phyloP scores from a whole-genome alignment of 2,113 vertebrate species.

The Echinops telfairi region DNA sequence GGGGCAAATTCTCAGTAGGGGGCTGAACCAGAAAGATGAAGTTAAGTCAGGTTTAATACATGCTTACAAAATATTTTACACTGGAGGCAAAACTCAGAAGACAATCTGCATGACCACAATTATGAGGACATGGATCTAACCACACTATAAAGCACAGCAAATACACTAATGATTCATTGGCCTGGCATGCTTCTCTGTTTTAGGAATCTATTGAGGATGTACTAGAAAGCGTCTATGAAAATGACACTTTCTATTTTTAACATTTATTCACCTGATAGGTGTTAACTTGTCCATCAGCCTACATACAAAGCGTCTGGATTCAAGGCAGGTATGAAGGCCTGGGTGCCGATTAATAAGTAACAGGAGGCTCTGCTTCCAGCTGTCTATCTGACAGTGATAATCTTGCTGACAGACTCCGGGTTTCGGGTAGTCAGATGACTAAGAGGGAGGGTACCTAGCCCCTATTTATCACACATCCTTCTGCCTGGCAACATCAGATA shows the following conservation, averaged over 20 bases:
- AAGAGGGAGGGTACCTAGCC: not conserved
- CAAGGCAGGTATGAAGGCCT: not conserved
- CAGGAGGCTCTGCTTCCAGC: not conserved
- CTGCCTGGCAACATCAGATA: not conserved
- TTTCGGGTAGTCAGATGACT: not conserved
- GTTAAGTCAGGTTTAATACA: not conserved
- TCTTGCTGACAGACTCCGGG: constrained; percentile 12
- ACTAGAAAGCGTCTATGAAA: not conserved
- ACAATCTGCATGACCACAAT: not conserved
- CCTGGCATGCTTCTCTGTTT: not conserved
- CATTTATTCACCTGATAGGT: not conserved
- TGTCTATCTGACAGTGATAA: not conserved
- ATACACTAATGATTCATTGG: not conserved
- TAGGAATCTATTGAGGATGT: not conserved
- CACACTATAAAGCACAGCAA: constrained; percentile 26
- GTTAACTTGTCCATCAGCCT: not conserved
- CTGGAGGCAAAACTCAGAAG: not conserved
- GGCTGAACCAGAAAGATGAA: too few relatives aligned
- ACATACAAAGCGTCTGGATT: not conserved
- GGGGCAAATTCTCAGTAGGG: too few relatives aligned
- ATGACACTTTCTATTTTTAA: not conserved
- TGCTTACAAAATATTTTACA: constrained; percentile 2
- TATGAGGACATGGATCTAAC: not conserved
- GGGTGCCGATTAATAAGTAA: not conserved
- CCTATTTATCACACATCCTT: not conserved